These are phyloP conservation scores for Lucilia sericata DNA, from an alignment of 1,140 invertebrate species.

Conservation along the genomic window DNA sequence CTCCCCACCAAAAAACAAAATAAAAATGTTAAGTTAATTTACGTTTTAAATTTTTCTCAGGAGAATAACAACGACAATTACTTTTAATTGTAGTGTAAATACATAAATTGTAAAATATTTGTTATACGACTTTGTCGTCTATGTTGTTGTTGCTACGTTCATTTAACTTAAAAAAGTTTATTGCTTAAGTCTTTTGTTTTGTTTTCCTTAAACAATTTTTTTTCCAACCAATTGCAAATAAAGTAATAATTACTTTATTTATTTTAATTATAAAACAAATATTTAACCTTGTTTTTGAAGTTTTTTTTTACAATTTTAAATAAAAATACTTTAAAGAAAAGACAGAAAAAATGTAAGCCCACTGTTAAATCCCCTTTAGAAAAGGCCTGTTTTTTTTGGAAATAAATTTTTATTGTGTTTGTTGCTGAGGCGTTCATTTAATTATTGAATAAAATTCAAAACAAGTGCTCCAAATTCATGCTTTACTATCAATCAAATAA, in stretches of 20 bases:
- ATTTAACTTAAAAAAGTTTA: slow-evolving; percentile 51
- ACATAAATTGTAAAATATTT: slow-evolving; percentile 18
- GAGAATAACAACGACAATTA: slow-evolving; percentile 29
- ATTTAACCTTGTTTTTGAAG: background rate
- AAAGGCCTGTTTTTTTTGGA: background rate
- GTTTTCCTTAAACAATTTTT: no score
- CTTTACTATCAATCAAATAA: slow-evolving; percentile 33
- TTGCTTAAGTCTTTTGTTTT: slow-evolving; percentile 65
- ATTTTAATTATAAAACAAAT: background rate
- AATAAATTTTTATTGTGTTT: background rate
- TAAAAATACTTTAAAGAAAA: no score
- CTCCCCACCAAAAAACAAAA: no score
- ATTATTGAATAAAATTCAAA: slow-evolving; percentile 8
- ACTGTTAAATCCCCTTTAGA: background rate
- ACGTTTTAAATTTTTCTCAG: background rate
- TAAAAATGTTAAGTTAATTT: background rate
- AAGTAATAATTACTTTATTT: slow-evolving; percentile 5
- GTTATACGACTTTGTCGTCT: background rate
- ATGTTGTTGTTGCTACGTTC: background rate
- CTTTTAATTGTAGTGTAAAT: slow-evolving; percentile 31
- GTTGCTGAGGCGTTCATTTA: background rate
- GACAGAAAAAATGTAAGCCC: background rate
- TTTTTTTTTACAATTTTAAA: background rate
- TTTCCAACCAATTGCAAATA: background rate
- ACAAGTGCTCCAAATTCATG: slow-evolving; percentile 34